Conservation (phyloP, 2,797 vertebrate species). For the Fistularia commersonii region DNA sequence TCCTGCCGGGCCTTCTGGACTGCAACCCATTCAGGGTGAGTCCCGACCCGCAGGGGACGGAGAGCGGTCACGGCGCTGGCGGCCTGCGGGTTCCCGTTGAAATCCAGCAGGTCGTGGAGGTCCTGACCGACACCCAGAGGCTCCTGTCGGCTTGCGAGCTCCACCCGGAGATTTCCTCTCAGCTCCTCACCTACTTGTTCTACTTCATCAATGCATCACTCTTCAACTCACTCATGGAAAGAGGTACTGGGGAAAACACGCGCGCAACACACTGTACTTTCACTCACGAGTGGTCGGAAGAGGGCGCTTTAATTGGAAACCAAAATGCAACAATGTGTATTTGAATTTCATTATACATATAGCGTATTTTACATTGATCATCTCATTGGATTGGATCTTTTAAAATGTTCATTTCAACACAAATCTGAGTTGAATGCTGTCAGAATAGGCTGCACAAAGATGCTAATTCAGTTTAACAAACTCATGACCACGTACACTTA, state of each 20-base stretch:
- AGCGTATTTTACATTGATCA: too few species aligned
- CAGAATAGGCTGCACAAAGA: too few species aligned
- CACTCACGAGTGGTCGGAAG: too few species aligned
- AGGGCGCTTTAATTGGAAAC: too few species aligned
- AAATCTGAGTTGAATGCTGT: too few species aligned
- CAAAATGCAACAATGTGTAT: too few species aligned
- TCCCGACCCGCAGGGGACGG: constrained; percentile 20
- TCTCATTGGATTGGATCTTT: too few species aligned
- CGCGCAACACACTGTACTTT: neutral
- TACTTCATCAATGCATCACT: constrained; percentile 82
- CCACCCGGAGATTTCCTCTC: constrained; percentile 72
- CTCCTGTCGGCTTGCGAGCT: constrained; percentile 67
- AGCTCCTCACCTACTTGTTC: constrained; percentile 79
- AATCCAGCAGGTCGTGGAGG: constrained; percentile 62
- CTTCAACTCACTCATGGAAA: constrained; percentile 82
- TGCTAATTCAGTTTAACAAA: too few species aligned
- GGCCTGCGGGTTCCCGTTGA: constrained; percentile 55
- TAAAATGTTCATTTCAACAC: too few species aligned
- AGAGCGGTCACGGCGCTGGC: constrained; percentile 13
- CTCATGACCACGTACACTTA: too few species aligned
- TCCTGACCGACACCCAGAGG: constrained; percentile 59
- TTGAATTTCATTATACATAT: too few species aligned
- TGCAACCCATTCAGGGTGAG: constrained; percentile 70
- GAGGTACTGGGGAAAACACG: constrained; percentile 53
- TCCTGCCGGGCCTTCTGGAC: constrained; percentile 73